Evolutionary conservation across 2,797 vertebrate species (phyloP).

Genomic region (Phyllotis vaccarum): DNA sequence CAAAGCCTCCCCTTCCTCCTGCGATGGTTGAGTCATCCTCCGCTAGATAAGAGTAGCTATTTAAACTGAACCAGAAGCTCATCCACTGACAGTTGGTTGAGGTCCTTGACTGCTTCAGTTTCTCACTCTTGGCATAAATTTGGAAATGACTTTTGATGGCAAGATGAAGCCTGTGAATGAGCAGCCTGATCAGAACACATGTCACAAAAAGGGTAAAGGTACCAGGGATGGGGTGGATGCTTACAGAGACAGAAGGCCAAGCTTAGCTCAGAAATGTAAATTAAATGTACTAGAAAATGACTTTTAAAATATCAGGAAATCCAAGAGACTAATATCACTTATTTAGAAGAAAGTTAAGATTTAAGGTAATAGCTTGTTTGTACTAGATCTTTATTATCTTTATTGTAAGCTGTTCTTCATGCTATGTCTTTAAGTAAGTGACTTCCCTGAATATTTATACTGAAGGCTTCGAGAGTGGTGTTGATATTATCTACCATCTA

Average conservation of each 20-base stretch:
- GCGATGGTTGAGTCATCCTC: slow-evolving; percentile 75
- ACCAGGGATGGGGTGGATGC: not conserved
- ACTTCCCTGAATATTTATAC: not conserved
- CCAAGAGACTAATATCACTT: not conserved
- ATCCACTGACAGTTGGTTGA: not conserved
- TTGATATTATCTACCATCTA: not conserved
- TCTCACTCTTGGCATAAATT: slow-evolving; percentile 48
- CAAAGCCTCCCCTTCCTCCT: slow-evolving; percentile 76
- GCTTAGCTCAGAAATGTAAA: not conserved
- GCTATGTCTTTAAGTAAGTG: not conserved
- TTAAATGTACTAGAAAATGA: slow-evolving; percentile 7
- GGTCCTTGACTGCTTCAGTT: slow-evolving; percentile 4
- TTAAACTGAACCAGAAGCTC: slow-evolving; percentile 20
- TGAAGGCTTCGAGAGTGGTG: not conserved
- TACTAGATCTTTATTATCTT: not conserved
- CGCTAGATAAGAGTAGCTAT: slow-evolving; percentile 41
- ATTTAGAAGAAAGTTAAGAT: slow-evolving; percentile 24
- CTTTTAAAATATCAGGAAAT: not conserved
- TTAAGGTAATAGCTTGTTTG: not conserved
- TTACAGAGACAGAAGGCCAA: not conserved
- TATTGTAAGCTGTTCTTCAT: not conserved
- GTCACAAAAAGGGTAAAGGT: slow-evolving; percentile 74
- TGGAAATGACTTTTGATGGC: slow-evolving; percentile 77
- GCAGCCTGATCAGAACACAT: slow-evolving; percentile 59
- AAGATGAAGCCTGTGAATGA: slow-evolving; percentile 71